phyloP scores from a whole-genome alignment of 2,888 invertebrate genomes.

The Trichogramma evanescens region DNA sequence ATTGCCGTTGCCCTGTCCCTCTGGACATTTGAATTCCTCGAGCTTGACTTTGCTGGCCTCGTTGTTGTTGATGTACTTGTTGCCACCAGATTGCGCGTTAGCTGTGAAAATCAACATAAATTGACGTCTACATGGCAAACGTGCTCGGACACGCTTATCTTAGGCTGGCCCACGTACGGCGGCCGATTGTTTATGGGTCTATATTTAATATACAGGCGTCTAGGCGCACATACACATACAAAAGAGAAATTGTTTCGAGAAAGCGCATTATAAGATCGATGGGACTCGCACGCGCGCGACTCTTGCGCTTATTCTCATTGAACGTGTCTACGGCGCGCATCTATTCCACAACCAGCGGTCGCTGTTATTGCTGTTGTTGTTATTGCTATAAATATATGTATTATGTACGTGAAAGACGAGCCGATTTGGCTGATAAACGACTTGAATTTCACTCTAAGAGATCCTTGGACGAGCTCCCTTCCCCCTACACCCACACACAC shows the following conservation, averaged over 20 bases:
- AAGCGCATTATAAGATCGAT: constrained; percentile 11
- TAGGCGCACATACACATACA: background rate
- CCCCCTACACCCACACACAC: no score
- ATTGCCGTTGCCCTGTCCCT: constrained; percentile 76
- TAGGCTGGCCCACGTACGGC: no score
- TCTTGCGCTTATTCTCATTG: background rate
- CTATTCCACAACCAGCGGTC: no score
- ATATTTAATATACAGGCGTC: background rate
- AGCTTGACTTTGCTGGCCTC: constrained; percentile 38
- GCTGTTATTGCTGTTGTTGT: no score
- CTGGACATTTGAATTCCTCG: constrained; percentile 72
- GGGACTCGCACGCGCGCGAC: background rate
- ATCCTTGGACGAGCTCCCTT: no score
- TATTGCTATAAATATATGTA: no score
- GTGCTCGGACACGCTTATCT: background rate
- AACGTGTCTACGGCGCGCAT: no score
- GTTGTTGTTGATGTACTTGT: constrained; percentile 1
- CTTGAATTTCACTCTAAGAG: no score
- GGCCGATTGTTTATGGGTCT: background rate
- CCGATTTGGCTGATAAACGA: no score
- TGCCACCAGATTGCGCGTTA: background rate
- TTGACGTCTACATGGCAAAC: background rate
- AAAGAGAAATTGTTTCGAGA: constrained; percentile 17
- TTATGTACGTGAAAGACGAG: no score
- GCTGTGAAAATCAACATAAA: constrained; percentile 5